Evolutionary conservation across 1,140 invertebrate genomes (phyloP).

Genomic region (Parasteatoda tepidariorum): DNA sequence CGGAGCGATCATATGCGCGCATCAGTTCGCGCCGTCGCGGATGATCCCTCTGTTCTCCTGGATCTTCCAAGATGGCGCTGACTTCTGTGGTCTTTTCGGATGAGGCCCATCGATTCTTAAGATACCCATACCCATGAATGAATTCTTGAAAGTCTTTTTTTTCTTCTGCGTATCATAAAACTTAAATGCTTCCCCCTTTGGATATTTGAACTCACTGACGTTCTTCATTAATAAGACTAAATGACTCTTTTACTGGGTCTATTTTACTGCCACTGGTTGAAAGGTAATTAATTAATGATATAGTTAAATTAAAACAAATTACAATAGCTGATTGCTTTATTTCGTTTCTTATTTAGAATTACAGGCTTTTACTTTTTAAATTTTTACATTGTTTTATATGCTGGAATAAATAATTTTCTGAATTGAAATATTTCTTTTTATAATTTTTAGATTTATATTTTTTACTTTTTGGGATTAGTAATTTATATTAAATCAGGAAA

Average conservation of each 20-base stretch:
- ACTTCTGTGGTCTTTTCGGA: neutral
- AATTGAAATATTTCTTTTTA: no score
- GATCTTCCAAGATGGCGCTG: slow-evolving; percentile 50
- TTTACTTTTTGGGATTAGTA: no score
- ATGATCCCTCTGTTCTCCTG: slow-evolving; percentile 6
- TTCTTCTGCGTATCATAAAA: neutral
- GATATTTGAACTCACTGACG: neutral
- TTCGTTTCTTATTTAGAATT: no score
- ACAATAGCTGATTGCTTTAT: no score
- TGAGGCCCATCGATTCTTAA: neutral
- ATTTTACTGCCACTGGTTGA: neutral
- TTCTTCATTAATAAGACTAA: neutral
- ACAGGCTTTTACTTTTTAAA: no score
- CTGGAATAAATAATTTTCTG: neutral
- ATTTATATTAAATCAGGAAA: no score
- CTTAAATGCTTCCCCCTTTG: neutral
- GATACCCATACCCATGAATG: neutral
- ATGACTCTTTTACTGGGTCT: neutral
- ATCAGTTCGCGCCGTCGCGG: slow-evolving; percentile 23
- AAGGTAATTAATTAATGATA: neutral
- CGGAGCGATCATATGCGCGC: slow-evolving; percentile 25
- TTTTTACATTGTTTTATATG: no score
- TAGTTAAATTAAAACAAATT: no score
- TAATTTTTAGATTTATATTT: no score
- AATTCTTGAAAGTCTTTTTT: neutral